phyloP scores from a whole-genome alignment of 2,797 vertebrate species.

The Mustela erminea region DNA sequence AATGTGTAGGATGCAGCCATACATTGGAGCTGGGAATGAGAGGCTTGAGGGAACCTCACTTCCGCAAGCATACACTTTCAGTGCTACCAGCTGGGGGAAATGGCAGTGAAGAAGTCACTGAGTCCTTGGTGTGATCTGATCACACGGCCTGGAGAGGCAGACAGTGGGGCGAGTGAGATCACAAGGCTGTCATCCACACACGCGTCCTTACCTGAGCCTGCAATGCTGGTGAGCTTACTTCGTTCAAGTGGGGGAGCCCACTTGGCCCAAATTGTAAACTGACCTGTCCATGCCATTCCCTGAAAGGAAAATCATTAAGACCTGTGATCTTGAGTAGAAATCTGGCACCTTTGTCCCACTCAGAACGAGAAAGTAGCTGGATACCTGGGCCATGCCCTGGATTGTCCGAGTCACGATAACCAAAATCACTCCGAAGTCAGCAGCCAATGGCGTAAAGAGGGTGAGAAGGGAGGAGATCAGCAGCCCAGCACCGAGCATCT shows the following conservation, averaged over 20 bases:
- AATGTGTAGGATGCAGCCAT: rapidly evolving
- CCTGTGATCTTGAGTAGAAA: neutral
- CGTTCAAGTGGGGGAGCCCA: slow-evolving; percentile 94
- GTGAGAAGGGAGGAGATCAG: slow-evolving; percentile 91
- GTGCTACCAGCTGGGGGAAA: neutral
- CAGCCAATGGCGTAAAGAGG: slow-evolving; percentile 91
- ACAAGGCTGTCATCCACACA: too few relatives aligned
- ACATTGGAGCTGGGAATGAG: neutral
- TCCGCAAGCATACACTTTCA: neutral
- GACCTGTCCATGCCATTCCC: slow-evolving; percentile 93
- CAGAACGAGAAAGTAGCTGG: neutral
- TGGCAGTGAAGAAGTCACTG: neutral
- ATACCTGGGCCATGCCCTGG: slow-evolving; percentile 93
- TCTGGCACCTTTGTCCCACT: neutral
- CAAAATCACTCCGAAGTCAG: slow-evolving; percentile 87
- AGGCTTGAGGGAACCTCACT: neutral
- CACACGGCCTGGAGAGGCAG: neutral
- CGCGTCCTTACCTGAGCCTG: slow-evolving; percentile 87
- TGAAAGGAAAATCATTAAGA: slow-evolving; percentile 74
- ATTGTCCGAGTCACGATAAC: slow-evolving; percentile 90
- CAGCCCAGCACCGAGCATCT: slow-evolving; percentile 91
- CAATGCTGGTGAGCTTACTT: slow-evolving; percentile 90
- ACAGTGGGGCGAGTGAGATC: neutral
- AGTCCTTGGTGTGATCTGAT: neutral
- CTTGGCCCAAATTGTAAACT: slow-evolving; percentile 95